phyloP scores from a whole-genome alignment of 1,140 invertebrate genomes.

The Drosophila equinoxialis region DNA sequence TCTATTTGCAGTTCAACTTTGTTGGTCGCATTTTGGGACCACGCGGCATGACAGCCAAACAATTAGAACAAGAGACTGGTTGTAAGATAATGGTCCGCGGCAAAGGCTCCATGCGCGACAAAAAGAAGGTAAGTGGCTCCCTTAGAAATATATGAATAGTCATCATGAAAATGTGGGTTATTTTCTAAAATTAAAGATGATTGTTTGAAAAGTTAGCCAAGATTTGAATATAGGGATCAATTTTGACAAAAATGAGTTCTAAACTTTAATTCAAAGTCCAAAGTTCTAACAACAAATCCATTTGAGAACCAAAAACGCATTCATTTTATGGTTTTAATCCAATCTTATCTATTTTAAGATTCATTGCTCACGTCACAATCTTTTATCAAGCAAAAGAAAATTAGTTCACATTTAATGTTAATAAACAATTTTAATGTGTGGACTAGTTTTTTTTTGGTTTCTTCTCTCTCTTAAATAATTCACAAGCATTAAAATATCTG shows the following conservation, averaged over 20 bases:
- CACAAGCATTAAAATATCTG: slow-evolving; percentile 44
- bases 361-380: too few relatives aligned
- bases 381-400: slow-evolving; percentile 11
- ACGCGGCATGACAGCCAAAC: slow-evolving; percentile 99
- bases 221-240: too few relatives aligned
- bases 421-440: slow-evolving; percentile 39
- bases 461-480: slow-evolving; percentile 11
- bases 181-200: too few relatives aligned
- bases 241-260: too few relatives aligned
- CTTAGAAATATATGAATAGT: too few relatives aligned
- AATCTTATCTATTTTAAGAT: too few relatives aligned
- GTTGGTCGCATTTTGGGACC: slow-evolving; percentile 99
- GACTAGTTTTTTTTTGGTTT: slow-evolving; percentile 1
- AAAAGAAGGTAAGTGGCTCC: slow-evolving; percentile 94
- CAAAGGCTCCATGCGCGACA: slow-evolving; percentile 99
- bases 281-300: too few relatives aligned
- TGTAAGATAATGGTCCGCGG: slow-evolving; percentile 99
- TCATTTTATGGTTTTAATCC: too few relatives aligned
- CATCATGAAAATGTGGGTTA: neutral
- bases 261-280: too few relatives aligned
- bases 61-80: slow-evolving; percentile 99
- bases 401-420: slow-evolving; percentile 40
- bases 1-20: slow-evolving; percentile 98
- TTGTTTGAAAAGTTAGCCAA: too few relatives aligned
- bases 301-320: too few relatives aligned